These are phyloP conservation scores for Agrenia bidenticulata DNA, from an alignment of 2,888 invertebrate species.

Conservation along the genomic window DNA sequence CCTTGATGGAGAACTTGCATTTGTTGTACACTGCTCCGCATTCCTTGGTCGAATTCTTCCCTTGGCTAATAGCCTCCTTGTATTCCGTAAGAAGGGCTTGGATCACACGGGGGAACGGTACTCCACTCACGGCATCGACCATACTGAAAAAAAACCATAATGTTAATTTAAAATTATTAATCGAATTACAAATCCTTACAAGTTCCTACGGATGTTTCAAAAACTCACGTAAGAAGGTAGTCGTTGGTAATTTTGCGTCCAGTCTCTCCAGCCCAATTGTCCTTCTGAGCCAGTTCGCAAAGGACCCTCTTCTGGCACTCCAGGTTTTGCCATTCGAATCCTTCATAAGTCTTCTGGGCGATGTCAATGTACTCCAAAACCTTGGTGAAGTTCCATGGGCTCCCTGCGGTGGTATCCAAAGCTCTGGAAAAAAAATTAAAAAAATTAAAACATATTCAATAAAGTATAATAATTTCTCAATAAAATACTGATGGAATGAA, in stretches of 20 bases:
- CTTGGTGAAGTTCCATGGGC: conserved; percentile 46
- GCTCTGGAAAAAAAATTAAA: conserved; percentile 32
- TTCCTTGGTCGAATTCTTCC: conserved; percentile 48
- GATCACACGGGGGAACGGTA: conserved; percentile 51
- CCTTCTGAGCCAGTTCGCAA: conserved; percentile 51
- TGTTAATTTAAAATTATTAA: neutral
- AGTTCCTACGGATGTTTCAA: conserved; percentile 16
- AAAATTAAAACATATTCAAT: too few relatives aligned
- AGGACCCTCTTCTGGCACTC: conserved; percentile 53
- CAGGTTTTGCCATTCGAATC: conserved; percentile 52
- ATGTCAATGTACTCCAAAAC: conserved; percentile 52
- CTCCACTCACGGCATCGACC: conserved; percentile 49
- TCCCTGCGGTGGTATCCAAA: conserved; percentile 31
- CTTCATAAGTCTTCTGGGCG: conserved; percentile 52
- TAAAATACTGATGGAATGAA: too few relatives aligned
- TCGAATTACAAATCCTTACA: neutral
- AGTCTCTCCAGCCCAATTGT: conserved; percentile 49
- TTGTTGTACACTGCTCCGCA: conserved; percentile 41
- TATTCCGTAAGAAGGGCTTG: conserved; percentile 50
- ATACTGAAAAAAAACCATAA: conserved; percentile 30
- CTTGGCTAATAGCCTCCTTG: conserved; percentile 50
- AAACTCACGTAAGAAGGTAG: conserved; percentile 37
- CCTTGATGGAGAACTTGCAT: conserved; percentile 52
- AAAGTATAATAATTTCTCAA: too few relatives aligned
- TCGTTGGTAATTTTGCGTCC: conserved; percentile 51